Conservation (phyloP, 2,113 vertebrate species). For the Melanocharis versteri region DNA sequence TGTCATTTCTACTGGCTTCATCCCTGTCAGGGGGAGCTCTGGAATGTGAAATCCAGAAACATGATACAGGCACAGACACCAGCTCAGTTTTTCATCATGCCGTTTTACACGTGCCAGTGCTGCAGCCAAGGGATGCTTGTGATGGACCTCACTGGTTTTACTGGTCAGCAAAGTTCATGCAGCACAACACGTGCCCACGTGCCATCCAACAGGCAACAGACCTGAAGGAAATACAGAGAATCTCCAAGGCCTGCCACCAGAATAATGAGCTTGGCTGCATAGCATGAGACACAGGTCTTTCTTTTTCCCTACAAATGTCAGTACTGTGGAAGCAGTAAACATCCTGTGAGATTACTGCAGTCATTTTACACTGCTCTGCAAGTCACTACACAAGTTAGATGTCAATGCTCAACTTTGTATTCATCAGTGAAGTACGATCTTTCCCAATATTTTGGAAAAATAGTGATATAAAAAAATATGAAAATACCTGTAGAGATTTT, state of each 20-base stretch:
- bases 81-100: not conserved
- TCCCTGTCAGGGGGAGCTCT: not conserved
- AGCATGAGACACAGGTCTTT: not conserved
- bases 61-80: not conserved
- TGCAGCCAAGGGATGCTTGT: not conserved
- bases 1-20: not conserved
- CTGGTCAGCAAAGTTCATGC: not conserved
- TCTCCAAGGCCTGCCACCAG: not conserved
- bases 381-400: not conserved
- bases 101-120: not conserved
- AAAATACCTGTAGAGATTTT: not conserved
- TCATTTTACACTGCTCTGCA: not conserved
- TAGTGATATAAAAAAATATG: not conserved
- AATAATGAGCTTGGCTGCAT: not conserved
- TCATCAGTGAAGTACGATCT: not conserved
- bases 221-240: not conserved
- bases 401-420: not conserved
- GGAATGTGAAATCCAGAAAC: not conserved
- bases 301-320: not conserved
- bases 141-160: not conserved
- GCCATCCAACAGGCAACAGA: not conserved
- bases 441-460: not conserved
- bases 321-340: not conserved
- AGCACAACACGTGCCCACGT: rapidly evolving
- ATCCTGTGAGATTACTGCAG: not conserved